phyloP scores from a whole-genome alignment of 2,797 vertebrate species.

The Caiman crocodilus region DNA sequence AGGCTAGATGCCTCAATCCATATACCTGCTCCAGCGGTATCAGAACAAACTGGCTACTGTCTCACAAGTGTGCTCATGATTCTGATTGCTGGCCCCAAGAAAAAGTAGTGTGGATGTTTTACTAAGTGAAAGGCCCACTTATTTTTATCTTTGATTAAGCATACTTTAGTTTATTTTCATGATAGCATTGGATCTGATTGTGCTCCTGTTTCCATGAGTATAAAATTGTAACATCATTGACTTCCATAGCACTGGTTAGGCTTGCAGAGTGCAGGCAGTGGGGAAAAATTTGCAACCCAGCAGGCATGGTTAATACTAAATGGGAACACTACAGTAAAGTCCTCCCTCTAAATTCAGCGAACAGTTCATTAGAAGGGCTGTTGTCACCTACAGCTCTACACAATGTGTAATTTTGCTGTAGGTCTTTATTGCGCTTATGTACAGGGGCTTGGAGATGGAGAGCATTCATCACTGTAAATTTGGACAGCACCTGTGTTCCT shows the following conservation, averaged over 20 bases:
- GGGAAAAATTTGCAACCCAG: neutral
- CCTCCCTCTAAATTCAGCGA: neutral
- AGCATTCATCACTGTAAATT: neutral
- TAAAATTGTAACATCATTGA: neutral
- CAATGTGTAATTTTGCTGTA: neutral
- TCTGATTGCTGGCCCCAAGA: neutral
- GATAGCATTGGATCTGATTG: neutral
- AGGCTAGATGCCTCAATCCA: neutral
- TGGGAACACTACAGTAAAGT: neutral
- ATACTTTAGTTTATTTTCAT: neutral
- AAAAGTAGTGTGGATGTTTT: neutral
- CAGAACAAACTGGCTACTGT: neutral
- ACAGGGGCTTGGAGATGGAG: fast-evolving
- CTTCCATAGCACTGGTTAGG: neutral
- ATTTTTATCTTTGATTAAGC: neutral
- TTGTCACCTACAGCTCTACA: neutral
- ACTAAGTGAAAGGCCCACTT: no score
- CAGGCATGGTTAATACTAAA: neutral
- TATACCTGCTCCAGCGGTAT: neutral
- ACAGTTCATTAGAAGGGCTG: neutral
- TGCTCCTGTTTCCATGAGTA: neutral
- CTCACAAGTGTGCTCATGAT: no score
- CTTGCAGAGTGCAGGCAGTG: no score
- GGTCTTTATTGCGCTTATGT: fast-evolving
- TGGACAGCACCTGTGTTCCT: neutral